A percentile compares a stretch with the other conserved stretches of the same genome.
phyloP scores from a whole-genome alignment of 2,888 invertebrate genomes.

The Pachydiplax longipennis region DNA sequence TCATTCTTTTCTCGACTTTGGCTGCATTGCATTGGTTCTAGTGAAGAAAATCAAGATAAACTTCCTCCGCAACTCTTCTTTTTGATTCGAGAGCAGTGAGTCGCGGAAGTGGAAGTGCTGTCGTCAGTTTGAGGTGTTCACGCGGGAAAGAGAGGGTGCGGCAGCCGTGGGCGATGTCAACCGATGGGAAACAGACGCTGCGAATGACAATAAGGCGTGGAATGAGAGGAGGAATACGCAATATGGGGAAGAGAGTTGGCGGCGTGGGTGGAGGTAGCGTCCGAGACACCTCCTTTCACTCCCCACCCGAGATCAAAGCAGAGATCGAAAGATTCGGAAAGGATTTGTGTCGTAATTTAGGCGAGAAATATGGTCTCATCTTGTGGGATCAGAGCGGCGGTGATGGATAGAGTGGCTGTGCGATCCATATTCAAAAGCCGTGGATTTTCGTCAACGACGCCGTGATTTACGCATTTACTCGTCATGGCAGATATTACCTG shows the following conservation, averaged over 20 bases:
- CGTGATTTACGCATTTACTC: not conserved
- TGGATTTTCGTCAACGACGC: not conserved
- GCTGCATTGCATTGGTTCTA: too few species aligned
- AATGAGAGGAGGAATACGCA: not conserved
- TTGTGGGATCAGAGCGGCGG: not conserved
- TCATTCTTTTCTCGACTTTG: too few species aligned
- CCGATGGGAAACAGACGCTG: not conserved
- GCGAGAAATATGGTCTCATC: not conserved
- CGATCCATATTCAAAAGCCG: not conserved
- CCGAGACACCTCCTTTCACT: not conserved
- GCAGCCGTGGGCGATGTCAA: not conserved
- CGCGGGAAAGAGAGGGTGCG: not conserved
- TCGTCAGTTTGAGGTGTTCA: not conserved
- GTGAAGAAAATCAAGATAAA: too few species aligned
- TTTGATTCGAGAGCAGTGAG: not conserved
- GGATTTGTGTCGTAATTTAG: not conserved
- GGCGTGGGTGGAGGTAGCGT: not conserved
- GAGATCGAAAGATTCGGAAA: not conserved
- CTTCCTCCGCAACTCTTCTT: too few species aligned
- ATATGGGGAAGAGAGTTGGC: not conserved
- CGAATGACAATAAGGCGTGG: not conserved
- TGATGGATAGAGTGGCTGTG: not conserved
- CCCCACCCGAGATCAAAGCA: too few species aligned
- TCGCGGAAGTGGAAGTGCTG: not conserved
- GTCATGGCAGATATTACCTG: too few species aligned